Conservation (phyloP, 1,140 invertebrate genomes). For the Scylla paramamosain region DNA sequence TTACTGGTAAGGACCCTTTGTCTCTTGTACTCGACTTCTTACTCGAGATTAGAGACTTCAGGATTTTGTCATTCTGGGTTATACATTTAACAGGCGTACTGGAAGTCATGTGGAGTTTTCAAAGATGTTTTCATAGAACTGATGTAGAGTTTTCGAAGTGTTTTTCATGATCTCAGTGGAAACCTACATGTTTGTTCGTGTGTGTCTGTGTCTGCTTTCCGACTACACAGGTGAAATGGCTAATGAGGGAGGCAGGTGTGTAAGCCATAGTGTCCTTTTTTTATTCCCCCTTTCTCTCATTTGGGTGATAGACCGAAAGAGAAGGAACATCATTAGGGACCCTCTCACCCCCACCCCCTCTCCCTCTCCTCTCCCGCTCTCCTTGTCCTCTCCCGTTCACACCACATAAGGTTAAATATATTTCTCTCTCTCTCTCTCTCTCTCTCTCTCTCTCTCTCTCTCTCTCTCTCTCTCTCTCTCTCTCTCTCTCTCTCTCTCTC, state of each 20-base stretch:
- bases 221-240: neutral
- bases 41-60: no score
- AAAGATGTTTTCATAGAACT: no score
- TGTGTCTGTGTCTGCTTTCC: neutral
- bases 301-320: neutral
- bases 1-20: no score
- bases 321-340: neutral
- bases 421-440: neutral
- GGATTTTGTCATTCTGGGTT: no score
- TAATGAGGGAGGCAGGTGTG: neutral
- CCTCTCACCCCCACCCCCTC: neutral
- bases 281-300: neutral
- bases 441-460: neutral
- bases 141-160: no score
- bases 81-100: no score
- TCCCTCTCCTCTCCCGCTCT: neutral
- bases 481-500: conserved; percentile 28
- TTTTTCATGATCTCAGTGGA: no score
- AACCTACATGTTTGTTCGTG: neutral
- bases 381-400: neutral
- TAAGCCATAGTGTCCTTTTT: neutral
- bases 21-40: no score
- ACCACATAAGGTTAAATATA: no score
- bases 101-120: neutral
- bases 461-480: neutral